phyloP scores from a whole-genome alignment of 2,888 invertebrate species.

The Yponomeuta plumbellus region DNA sequence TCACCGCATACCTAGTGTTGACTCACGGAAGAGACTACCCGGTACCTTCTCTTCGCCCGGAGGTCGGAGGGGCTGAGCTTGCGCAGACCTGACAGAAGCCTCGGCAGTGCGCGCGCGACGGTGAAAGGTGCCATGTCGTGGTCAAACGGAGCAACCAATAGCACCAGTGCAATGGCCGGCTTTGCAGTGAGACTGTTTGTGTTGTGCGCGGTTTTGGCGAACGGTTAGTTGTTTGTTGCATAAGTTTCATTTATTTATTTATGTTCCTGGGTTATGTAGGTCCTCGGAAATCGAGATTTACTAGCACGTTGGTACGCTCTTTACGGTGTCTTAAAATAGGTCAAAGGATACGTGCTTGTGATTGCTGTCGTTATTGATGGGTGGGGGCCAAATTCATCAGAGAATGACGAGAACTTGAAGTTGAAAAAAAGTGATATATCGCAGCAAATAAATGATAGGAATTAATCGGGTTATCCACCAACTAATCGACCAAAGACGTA shows the following conservation, averaged over 20 bases:
- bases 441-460: too few species aligned
- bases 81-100: constrained; percentile 25
- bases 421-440: too few species aligned
- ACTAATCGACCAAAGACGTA: too few species aligned
- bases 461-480: too few species aligned
- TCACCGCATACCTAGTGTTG: neutral
- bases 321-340: neutral
- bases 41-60: constrained; percentile 38
- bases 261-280: neutral
- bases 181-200: constrained; percentile 48
- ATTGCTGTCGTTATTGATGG: too few species aligned
- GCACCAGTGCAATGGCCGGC: constrained; percentile 49
- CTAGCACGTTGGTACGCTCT: too few species aligned
- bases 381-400: too few species aligned
- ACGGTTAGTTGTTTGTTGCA: constrained; percentile 54
- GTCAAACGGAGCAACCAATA: constrained; percentile 39
- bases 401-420: too few species aligned
- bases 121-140: constrained; percentile 70
- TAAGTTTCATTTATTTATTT: neutral
- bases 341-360: neutral
- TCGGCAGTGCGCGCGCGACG: constrained; percentile 69
- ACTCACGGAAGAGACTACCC: neutral
- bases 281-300: too few species aligned
- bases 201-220: constrained; percentile 59
- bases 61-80: constrained; percentile 44